These are phyloP conservation scores for Oligia strigilis DNA, from an alignment of 2,888 invertebrate genomes.

Conservation along the genomic window DNA sequence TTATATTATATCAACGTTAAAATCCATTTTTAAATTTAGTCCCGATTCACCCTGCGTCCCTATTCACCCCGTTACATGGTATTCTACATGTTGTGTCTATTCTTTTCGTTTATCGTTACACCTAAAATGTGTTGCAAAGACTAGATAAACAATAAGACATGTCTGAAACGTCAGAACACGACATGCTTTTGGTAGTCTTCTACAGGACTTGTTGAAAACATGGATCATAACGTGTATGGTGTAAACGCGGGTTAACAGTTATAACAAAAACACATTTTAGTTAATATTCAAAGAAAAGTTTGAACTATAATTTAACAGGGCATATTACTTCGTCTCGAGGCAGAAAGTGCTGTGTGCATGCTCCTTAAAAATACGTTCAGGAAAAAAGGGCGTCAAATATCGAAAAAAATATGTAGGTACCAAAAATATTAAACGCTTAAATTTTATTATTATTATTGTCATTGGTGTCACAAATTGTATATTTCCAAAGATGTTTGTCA, in stretches of 20 bases:
- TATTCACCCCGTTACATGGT: background rate
- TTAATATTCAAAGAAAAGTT: background rate
- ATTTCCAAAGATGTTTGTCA: conserved; percentile 57
- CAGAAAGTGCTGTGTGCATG: conserved; percentile 10
- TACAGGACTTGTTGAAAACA: background rate
- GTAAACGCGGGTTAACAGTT: background rate
- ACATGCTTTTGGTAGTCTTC: background rate
- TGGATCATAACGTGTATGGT: background rate
- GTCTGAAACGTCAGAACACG: background rate
- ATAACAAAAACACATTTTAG: background rate
- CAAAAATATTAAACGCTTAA: conserved; percentile 33
- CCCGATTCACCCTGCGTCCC: too few relatives aligned
- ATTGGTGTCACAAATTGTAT: conserved; percentile 27
- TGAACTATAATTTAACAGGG: background rate
- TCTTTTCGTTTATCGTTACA: background rate
- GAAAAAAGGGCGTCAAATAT: background rate
- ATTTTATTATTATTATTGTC: conserved; percentile 12
- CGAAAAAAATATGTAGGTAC: conserved; percentile 22
- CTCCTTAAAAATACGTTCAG: conserved; percentile 3
- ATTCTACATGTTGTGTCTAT: background rate
- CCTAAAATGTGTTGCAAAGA: background rate
- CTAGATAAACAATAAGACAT: background rate
- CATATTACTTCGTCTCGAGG: background rate
- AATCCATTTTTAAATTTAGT: too few relatives aligned
- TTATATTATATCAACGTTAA: too few relatives aligned